These are phyloP conservation scores for Dolomedes plantarius DNA, from an alignment of 2,888 invertebrate species.

Conservation along the genomic window DNA sequence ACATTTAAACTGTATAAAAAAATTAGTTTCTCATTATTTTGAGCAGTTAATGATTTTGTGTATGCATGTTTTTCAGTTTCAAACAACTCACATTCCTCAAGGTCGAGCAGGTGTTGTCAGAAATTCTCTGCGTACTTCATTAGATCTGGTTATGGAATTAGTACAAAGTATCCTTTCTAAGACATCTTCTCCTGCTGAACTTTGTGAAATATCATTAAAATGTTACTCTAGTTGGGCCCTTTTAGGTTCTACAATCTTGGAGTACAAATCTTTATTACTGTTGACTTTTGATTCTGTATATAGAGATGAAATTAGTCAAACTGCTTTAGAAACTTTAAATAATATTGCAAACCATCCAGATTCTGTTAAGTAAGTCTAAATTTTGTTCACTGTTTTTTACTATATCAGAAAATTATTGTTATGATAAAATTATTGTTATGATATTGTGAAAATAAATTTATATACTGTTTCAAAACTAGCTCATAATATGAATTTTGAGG, in stretches of 20 bases:
- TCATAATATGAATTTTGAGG: too few relatives aligned
- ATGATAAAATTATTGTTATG: neutral
- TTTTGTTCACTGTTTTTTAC: neutral
- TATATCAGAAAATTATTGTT: slow-evolving; percentile 16
- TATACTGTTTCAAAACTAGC: neutral
- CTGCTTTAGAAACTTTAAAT: slow-evolving; percentile 82
- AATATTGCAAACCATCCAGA: slow-evolving; percentile 82
- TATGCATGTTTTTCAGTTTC: slow-evolving; percentile 55
- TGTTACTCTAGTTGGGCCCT: slow-evolving; percentile 81
- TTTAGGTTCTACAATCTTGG: slow-evolving; percentile 74
- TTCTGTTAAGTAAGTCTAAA: slow-evolving; percentile 78
- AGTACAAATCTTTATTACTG: slow-evolving; percentile 76
- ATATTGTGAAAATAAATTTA: neutral
- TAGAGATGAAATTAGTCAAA: slow-evolving; percentile 79
- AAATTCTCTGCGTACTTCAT: slow-evolving; percentile 70
- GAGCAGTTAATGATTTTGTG: too few relatives aligned
- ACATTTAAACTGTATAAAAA: neutral
- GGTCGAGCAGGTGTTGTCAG: slow-evolving; percentile 65
- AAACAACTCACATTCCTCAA: slow-evolving; percentile 68
- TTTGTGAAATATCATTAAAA: slow-evolving; percentile 75
- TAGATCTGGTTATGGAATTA: slow-evolving; percentile 76
- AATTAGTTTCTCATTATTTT: neutral
- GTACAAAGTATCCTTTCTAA: slow-evolving; percentile 74
- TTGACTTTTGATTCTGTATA: slow-evolving; percentile 76
- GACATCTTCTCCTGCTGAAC: slow-evolving; percentile 60